Evolutionary conservation across 1,140 invertebrate species (phyloP).

Genomic region (Monomorium pharaonis): DNA sequence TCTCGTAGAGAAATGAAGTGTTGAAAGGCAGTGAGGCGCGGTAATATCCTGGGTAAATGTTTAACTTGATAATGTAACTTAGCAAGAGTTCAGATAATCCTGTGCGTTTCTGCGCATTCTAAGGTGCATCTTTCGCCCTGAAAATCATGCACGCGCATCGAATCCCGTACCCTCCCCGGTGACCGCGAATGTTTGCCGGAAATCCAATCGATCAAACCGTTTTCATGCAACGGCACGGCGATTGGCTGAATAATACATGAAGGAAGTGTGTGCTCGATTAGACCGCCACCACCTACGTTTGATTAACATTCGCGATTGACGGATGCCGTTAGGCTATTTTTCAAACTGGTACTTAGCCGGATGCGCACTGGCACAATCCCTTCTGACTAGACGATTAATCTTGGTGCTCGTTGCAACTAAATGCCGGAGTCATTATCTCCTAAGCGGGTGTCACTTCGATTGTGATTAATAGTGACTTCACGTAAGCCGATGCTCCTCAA

Average conservation of each 20-base stretch:
- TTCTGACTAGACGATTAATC: conserved; percentile 69
- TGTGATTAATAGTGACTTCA: conserved; percentile 62
- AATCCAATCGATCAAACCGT: conserved; percentile 63
- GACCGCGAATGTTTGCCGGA: conserved; percentile 40
- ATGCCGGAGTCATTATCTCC: conserved; percentile 52
- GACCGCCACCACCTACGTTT: conserved; percentile 51
- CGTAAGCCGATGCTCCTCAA: neutral
- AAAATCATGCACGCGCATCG: conserved; percentile 42
- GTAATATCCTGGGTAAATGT: conserved; percentile 14
- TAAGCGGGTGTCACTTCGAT: conserved; percentile 52
- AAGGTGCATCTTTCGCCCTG: neutral
- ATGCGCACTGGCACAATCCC: conserved; percentile 57
- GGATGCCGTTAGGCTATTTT: conserved; percentile 32
- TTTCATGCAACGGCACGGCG: conserved; percentile 62
- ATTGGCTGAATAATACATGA: conserved; percentile 67
- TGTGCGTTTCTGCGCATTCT: neutral
- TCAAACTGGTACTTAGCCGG: conserved; percentile 31
- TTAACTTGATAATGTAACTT: conserved; percentile 21
- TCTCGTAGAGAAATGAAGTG: neutral
- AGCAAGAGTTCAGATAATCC: neutral
- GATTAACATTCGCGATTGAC: conserved; percentile 53
- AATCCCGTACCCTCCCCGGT: neutral
- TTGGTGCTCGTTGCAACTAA: conserved; percentile 54
- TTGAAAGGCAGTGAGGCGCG: neutral
- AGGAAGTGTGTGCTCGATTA: conserved; percentile 63